Conservation (phyloP, 1,140 invertebrate genomes). For the Drosophila varians region DNA sequence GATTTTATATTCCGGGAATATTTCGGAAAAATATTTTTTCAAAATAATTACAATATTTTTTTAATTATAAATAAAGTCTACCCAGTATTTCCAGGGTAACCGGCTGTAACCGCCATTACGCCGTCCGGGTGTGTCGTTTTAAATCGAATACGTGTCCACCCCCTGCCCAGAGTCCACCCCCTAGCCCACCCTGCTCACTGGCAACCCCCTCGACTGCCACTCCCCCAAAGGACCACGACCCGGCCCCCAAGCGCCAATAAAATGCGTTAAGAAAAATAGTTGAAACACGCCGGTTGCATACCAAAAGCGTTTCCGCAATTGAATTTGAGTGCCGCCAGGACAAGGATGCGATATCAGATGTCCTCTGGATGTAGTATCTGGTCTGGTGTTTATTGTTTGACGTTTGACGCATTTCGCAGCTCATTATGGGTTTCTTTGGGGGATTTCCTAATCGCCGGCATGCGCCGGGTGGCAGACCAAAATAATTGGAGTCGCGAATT, state of each 20-base stretch:
- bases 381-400: slow-evolving; percentile 6
- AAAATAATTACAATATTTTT: too few relatives aligned
- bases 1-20: too few relatives aligned
- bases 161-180: neutral
- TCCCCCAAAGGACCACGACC: slow-evolving; percentile 26
- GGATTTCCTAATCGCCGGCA: slow-evolving; percentile 26
- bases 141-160: slow-evolving; percentile 66
- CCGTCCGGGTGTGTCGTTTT: slow-evolving; percentile 67
- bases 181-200: neutral
- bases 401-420: slow-evolving; percentile 57
- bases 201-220: slow-evolving; percentile 2
- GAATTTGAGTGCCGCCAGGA: slow-evolving; percentile 48
- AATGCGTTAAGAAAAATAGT: slow-evolving; percentile 82
- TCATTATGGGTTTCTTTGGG: slow-evolving; percentile 48
- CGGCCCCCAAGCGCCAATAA: slow-evolving; percentile 73
- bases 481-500: neutral
- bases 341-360: slow-evolving; percentile 17
- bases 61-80: neutral
- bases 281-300: slow-evolving; percentile 79
- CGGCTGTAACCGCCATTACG: slow-evolving; percentile 54
- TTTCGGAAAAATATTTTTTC: too few relatives aligned
- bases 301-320: slow-evolving; percentile 71
- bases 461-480: slow-evolving; percentile 6
- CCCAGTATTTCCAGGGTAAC: slow-evolving; percentile 8
- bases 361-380: neutral